Base-by-base conservation (phyloP, 2,797 vertebrate species). In the Gallinago nigripennis region DNA sequence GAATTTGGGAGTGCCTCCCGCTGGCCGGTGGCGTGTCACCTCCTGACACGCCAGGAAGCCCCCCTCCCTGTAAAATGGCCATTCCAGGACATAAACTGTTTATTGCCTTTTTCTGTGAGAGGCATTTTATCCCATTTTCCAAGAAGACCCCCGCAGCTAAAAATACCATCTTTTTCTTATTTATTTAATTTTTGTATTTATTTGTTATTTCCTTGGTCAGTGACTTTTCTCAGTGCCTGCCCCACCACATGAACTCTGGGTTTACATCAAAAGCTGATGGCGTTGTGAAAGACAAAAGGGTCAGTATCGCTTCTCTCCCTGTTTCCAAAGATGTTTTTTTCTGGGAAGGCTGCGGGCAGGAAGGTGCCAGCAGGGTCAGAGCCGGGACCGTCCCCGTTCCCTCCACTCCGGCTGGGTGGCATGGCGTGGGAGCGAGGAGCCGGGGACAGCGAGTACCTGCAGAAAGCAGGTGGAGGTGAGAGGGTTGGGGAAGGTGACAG, bases 241-340 rank as follows among this genome's bases (percentile, higher is more conserved):
- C 69, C 82, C 94, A 30, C n/a, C n/a, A 10, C 80, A n/a, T 56
- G 73, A 95, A 90, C 90, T 91, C 75, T 84, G n/a, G 92, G 90
- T 90, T 95, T 92, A 82, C 82, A 81, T 48, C 90, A 31, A 70
- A 79, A 88, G 63, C 57, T 5, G 73, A 23, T 82, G 88, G 58
- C 46, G 66, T 94, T 96, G 90, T 81, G 94, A 84, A 95, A 94
- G 90, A 86, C 86, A 27, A 57, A 43, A 90, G 82, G 81, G 80
- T 95, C 77, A 35, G 23, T 5, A 70, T 80, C 88, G 2, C 85
- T 92, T 80, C 87, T 72, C 54, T 4, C 1, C 25, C 63, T 23
- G 6, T 53, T 92, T 28, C 82, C 82, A 83, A 68, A 45, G 64
- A 48, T 3, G n/a, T n/a, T 85, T 88, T 91, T 77, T 91, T 77